phyloP scores from a whole-genome alignment of 2,113 vertebrate genomes.

The Cariama cristata region DNA sequence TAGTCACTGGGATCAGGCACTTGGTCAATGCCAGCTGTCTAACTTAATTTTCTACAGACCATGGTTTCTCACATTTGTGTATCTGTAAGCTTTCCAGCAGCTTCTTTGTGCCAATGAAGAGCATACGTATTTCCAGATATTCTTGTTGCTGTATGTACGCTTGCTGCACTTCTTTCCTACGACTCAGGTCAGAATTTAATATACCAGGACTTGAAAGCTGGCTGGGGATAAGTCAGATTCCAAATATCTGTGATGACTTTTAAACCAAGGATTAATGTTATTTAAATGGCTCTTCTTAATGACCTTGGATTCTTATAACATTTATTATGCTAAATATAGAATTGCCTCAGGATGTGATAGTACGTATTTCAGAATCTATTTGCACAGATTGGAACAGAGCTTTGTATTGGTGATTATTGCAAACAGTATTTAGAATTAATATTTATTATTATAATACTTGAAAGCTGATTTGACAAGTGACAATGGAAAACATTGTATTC shows the following conservation, averaged over 20 bases:
- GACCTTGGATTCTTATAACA: conserved; percentile 1
- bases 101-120: conserved; percentile 68
- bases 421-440: neutral
- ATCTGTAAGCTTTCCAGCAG: conserved; percentile 75
- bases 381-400: neutral
- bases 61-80: conserved; percentile 58
- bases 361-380: neutral
- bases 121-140: conserved; percentile 69
- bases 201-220: conserved; percentile 13
- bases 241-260: conserved; percentile 26
- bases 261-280: conserved; percentile 21
- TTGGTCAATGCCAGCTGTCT: conserved; percentile 69
- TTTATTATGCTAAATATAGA: conserved; percentile 46
- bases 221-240: neutral
- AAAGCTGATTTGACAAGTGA: neutral
- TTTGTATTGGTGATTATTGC: neutral
- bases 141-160: conserved; percentile 35
- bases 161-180: conserved; percentile 20
- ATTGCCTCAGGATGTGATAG: neutral
- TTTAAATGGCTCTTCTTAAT: conserved; percentile 42
- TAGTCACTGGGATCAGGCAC: conserved; percentile 34
- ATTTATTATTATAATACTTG: neutral
- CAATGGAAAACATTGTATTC: neutral
- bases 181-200: conserved; percentile 46
- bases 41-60: conserved; percentile 72